Evolutionary conservation across 2,888 invertebrate genomes (phyloP), one percentile per base, ranked within the genome.

Genomic region (Callyntrura guangdongensis): DNA sequence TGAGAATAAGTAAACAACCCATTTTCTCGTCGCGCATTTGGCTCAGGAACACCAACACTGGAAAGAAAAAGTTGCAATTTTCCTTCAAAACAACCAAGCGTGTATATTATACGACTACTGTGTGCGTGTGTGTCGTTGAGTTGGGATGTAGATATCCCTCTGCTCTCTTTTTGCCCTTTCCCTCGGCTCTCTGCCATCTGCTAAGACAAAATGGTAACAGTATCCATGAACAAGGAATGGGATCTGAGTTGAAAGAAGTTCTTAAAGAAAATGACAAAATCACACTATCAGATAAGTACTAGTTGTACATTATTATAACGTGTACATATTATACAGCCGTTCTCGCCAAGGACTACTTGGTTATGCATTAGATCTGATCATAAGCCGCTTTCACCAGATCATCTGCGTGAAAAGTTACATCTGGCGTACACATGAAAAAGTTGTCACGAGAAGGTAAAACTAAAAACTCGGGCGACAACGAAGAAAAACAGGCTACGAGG

Each of bases 361-460:
- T 86, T 86, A 90, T 86, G 82, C 86, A 90, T 86, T 90, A 90
- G 82, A 82, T 45, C 64, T 49, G 64, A 17, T 82, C 64, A 86
- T 91, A 86, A 86, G 91, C 87, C 47, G 84, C 91, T 91, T 91
- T 91, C 91, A 87, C 91, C 84, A 90, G 91, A 84, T 91, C 85
- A 88, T 88, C 87, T 87, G 82, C 86, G 91, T 91, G 87, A 91
- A 91, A 90, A 77, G 87, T 83, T 87, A 72, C 91, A 91, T 91
- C 85, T 88, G 87, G 69, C 20, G 82, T 77, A 20, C 83, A 86
- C 45, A 53, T 59, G 67, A 77, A 86, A 53, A 49, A 53, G 69
- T 69, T 84, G 69, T 53, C 27, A 17, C 45, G 74, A 49, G 22
- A 12, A 77, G 74, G 74, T 77, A 49, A 77, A 82, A 82, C 82